Evolutionary conservation across 2,797 vertebrate genomes (phyloP), one percentile per base, ranked within the genome.

Genomic region (Arctocebus calabarensis): DNA sequence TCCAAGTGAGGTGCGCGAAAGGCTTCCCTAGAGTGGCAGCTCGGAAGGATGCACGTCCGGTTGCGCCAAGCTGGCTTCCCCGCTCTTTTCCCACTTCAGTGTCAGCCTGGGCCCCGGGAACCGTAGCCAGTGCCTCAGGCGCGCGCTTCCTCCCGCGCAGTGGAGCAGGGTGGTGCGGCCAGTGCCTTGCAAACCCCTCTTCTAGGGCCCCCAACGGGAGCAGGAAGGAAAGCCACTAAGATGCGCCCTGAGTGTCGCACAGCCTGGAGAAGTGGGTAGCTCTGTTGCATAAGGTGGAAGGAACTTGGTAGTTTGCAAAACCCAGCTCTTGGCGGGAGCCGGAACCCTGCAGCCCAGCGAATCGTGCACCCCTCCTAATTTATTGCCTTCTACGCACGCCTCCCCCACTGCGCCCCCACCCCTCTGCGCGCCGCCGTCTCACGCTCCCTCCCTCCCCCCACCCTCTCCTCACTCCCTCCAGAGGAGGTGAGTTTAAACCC

Each of bases 401-500:
- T 88, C 71, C 92, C 86, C 90, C 93, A 82, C 84, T 57, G 94
- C 95, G 97, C 97, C 97, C 96, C 97, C 96, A 88, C 95, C 96
- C 93, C 92, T 70, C 90, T 81, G 94, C 96, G 95, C 97, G 96
- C 84, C 84, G 40, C 96, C 96, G 94, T 95, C 95, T 96, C 86
- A 88, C 96, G 95, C 96, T 57, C 96, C 91, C 84, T 95, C 16
- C 96, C 52, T 78, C 43, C 57, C 29, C 40, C 2, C n/a, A 86
- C 85, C 95, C 89, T 62, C 90, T 96, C 85, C 96, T 94, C 95
- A 84, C 96, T 95, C 94, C 93, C 88, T 96, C 95, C 91, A 97
- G 96, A 97, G 96, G 96, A 94, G 97, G 97, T 96, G 93, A 97
- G 96, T 98, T 95, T 97, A 97, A 97, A 97, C 98, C 98, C 93